Evolutionary conservation across 2,888 invertebrate species (phyloP).

Genomic region (Drosophila engyochracea): DNA sequence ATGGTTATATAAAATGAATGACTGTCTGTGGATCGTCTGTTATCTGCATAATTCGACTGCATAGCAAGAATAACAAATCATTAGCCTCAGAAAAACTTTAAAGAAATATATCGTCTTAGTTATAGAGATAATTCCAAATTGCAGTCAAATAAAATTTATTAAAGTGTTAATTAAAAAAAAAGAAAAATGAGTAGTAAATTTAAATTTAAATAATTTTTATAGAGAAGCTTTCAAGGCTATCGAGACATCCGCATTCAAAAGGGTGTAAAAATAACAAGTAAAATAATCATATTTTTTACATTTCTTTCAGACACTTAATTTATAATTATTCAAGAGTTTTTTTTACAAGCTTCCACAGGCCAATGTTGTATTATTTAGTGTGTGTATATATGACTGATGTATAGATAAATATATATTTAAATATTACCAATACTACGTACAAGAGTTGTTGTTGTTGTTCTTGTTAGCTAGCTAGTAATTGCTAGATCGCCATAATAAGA

Average conservation of each 20-base stretch:
- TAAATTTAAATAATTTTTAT: neutral
- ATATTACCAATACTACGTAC: slow-evolving; percentile 71
- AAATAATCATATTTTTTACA: neutral
- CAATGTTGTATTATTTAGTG: slow-evolving; percentile 1
- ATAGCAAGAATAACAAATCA: neutral
- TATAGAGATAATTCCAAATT: neutral
- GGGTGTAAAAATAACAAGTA: neutral
- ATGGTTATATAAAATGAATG: neutral
- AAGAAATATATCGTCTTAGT: accelerated
- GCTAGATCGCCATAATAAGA: slow-evolving; percentile 59
- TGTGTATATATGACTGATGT: neutral
- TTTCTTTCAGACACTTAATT: neutral
- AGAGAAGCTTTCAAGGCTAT: neutral
- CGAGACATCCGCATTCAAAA: neutral
- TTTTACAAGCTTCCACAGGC: slow-evolving; percentile 11
- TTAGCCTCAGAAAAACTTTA: neutral
- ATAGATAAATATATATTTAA: slow-evolving; percentile 5
- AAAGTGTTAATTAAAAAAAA: neutral
- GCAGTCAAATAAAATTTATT: neutral
- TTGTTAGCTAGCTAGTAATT: slow-evolving; percentile 56
- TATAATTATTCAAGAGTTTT: slow-evolving; percentile 24
- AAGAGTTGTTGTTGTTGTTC: slow-evolving; percentile 67
- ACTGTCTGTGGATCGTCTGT: neutral
- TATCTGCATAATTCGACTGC: neutral
- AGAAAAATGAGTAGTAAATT: neutral